These are phyloP conservation scores for Eulemur albifrons DNA, from an alignment of 2,797 vertebrate species.

Conservation along the genomic window DNA sequence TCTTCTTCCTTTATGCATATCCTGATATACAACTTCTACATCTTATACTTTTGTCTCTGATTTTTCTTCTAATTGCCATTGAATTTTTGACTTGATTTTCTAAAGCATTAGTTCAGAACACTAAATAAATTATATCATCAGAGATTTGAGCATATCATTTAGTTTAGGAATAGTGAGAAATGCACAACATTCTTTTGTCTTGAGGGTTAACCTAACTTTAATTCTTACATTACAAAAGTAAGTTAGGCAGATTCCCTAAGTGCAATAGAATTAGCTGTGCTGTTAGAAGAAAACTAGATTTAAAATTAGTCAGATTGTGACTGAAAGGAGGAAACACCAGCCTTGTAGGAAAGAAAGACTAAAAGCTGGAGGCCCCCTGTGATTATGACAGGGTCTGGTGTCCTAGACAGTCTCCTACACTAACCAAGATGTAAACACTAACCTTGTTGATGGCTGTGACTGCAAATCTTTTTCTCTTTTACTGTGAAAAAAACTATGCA, in stretches of 20 bases:
- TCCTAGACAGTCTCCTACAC: background rate
- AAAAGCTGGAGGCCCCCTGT: background rate
- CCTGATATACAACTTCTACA: background rate
- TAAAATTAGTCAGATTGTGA: constrained; percentile 15
- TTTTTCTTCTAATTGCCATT: background rate
- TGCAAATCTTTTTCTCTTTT: constrained; percentile 23
- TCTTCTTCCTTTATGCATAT: background rate
- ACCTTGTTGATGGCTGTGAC: background rate
- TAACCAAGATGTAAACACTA: constrained; percentile 30
- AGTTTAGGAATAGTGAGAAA: constrained; percentile 26
- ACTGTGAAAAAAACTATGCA: background rate
- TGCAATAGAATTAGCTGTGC: constrained; percentile 3
- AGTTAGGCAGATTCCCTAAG: constrained; percentile 18
- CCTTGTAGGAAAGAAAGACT: background rate
- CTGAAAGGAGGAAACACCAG: background rate
- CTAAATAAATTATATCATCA: background rate
- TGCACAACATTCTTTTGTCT: background rate
- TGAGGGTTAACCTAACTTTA: background rate
- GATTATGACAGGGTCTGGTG: background rate
- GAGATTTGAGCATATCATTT: constrained; percentile 31
- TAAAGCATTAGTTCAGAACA: constrained; percentile 31
- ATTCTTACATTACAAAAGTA: constrained; percentile 19
- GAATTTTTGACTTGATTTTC: constrained; percentile 49
- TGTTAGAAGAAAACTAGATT: constrained; percentile 15
- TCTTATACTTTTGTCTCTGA: background rate